Percentiles rank a stretch among this genome's conserved stretches.
Conservation (phyloP, 2,797 vertebrate genomes). For the Hyperoplus lanceolatus region DNA sequence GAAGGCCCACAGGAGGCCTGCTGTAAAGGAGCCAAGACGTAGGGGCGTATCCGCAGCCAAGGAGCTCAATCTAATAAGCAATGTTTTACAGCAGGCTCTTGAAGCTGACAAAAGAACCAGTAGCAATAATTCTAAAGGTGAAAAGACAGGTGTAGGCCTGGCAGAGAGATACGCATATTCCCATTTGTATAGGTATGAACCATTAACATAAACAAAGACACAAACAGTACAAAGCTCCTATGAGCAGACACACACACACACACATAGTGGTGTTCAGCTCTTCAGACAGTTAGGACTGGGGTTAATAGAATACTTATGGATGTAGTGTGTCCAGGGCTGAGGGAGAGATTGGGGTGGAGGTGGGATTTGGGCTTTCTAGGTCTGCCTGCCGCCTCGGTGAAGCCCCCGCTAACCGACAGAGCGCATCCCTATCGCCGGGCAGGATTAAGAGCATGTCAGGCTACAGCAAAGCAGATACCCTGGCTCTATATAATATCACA, state of each 20-base stretch:
- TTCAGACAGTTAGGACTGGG: conserved; percentile 70
- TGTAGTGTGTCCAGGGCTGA: conserved; percentile 68
- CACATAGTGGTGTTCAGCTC: conserved; percentile 66
- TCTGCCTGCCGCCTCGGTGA: conserved; percentile 57
- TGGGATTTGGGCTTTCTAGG: conserved; percentile 66
- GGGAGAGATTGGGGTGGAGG: conserved; percentile 72
- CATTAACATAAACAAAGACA: conserved; percentile 47
- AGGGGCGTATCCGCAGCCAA: conserved; percentile 19
- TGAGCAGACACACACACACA: conserved; percentile 28
- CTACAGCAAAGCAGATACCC: conserved; percentile 64
- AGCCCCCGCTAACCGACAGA: conserved; percentile 74
- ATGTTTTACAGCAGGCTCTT: conserved; percentile 63
- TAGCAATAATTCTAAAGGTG: conserved; percentile 54
- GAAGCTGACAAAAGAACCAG: conserved; percentile 44
- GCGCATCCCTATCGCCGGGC: conserved; percentile 75
- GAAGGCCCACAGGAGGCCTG: conserved; percentile 43
- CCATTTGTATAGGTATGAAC: conserved; percentile 31
- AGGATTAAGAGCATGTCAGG: conserved; percentile 78
- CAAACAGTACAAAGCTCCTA: conserved; percentile 35
- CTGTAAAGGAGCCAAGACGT: conserved; percentile 29
- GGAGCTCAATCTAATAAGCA: conserved; percentile 40
- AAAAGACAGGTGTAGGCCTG: conserved; percentile 3
- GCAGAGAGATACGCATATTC: conserved; percentile 7
- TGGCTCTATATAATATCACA: conserved; percentile 57
- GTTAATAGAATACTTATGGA: conserved; percentile 86